Evolutionary conservation across 2,113 vertebrate genomes (phyloP).

Genomic region (Gasterosteus aculeatus): DNA sequence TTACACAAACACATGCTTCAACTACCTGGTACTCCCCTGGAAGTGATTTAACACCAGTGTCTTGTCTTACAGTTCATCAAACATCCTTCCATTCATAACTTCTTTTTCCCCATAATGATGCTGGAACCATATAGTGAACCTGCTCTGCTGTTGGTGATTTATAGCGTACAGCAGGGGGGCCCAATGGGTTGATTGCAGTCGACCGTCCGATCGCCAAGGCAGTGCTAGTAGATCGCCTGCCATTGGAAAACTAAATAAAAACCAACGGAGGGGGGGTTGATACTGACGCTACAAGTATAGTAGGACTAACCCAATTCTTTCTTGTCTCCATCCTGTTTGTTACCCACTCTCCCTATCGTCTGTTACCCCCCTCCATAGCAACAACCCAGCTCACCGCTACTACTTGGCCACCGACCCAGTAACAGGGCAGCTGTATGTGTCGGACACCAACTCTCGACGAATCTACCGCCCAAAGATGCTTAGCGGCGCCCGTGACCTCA

Average conservation of each 20-base stretch:
- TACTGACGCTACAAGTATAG: neutral
- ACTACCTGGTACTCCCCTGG: neutral
- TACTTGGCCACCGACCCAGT: slow-evolving; percentile 95
- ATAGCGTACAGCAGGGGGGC: no score
- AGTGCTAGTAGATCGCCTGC: no score
- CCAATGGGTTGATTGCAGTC: no score
- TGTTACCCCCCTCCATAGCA: slow-evolving; percentile 80
- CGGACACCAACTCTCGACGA: slow-evolving; percentile 93
- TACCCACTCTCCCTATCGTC: neutral
- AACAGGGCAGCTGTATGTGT: slow-evolving; percentile 93
- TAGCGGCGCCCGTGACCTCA: slow-evolving; percentile 90
- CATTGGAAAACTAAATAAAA: no score
- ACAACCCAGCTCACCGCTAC: slow-evolving; percentile 97
- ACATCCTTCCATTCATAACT: slow-evolving; percentile 11
- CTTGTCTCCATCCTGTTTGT: slow-evolving; percentile 10
- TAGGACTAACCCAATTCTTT: neutral
- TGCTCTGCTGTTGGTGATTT: neutral
- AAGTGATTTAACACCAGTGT: slow-evolving; percentile 26
- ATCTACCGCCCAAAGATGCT: slow-evolving; percentile 95
- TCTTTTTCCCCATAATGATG: neutral
- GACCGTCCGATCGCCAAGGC: no score
- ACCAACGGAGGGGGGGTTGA: neutral
- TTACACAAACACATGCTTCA: neutral
- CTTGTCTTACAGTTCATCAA: slow-evolving; percentile 11
- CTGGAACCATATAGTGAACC: slow-evolving; percentile 5